These are phyloP conservation scores for Lasioglossum albipes DNA, from an alignment of 1,140 invertebrate genomes.

Conservation along the genomic window DNA sequence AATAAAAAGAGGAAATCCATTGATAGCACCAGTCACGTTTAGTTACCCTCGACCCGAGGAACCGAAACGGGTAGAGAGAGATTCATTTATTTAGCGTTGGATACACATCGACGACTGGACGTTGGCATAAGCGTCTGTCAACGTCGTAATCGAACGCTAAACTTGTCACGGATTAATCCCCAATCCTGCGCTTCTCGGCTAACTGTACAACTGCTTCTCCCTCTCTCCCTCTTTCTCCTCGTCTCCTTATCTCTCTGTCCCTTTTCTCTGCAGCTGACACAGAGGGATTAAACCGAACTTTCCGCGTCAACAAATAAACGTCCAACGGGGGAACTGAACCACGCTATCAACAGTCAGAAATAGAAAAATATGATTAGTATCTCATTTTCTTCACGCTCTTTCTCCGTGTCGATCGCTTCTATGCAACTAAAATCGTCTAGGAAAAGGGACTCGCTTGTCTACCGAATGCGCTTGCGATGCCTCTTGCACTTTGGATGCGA, in stretches of 20 bases:
- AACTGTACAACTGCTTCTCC: conserved; percentile 26
- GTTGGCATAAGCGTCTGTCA: conserved; percentile 12
- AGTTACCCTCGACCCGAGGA: neutral
- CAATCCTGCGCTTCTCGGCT: conserved; percentile 10
- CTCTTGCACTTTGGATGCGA: neutral
- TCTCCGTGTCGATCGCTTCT: neutral
- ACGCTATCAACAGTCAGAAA: conserved; percentile 36
- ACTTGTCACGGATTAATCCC: conserved; percentile 34
- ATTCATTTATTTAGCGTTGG: conserved; percentile 23
- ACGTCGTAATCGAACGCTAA: conserved; percentile 38
- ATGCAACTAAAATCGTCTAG: conserved; percentile 18
- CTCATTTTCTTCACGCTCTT: conserved; percentile 20
- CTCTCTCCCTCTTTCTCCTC: neutral
- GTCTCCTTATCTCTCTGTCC: neutral
- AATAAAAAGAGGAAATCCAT: neutral
- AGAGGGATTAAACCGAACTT: conserved; percentile 31
- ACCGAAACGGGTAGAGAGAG: neutral
- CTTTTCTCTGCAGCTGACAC: neutral
- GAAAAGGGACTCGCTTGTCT: conserved; percentile 8
- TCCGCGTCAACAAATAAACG: conserved; percentile 27
- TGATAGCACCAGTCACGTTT: conserved; percentile 15
- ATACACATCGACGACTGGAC: conserved; percentile 6
- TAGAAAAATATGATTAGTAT: conserved; percentile 54
- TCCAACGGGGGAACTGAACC: conserved; percentile 31
- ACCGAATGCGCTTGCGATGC: conserved; percentile 18